Base-by-base conservation (phyloP, 2,113 vertebrate genomes). In the Phoenicopterus ruber region DNA sequence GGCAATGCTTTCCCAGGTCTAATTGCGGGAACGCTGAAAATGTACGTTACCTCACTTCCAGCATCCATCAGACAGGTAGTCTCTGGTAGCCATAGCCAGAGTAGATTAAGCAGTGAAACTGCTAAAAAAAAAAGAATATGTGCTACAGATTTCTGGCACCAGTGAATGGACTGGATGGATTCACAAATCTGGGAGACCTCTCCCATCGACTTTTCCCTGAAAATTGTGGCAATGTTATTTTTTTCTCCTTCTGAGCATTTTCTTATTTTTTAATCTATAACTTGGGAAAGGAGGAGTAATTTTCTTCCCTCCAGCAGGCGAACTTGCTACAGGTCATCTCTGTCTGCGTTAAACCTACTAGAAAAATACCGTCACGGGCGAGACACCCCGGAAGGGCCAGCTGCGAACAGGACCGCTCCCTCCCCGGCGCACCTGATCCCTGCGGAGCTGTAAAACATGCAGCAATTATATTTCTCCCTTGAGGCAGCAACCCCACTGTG, bases 321-420 rank as follows among this genome's bases (percentile, higher is more conserved):
- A 67, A 80, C 69, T 7, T 21, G 31, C 59, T 18, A 25, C 13
- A 28, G 38, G n/a, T 40, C 78, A 61, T 9, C 47, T 57, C 36
- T 17, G n/a, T 6, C 38, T 57, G 47, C 67, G 32, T 31, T 29
- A n/a, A 61, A 81, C 20, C 50, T 36, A 10, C 52, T 10, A 38
- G n/a, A 42, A 46, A 55, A 49, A 22, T 2, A n/a, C 26, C 42
- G 2, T 3, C 2, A 3, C 2, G 40, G n/a, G 17, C 25, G 28
- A 82, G 54, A 8, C 8, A 7, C 50, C 20, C 24, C 3, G 12
- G 47, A 29, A 42, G 0, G 11, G 29, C 20, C 55, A 57, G 54
- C 54, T 31, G 49, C 32, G 46, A 67, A 16, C 31, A 31, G 31
- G 28, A 32, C 11, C 3, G 3, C 10, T 55, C 63, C 84, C 69